Base-by-base conservation (phyloP, 2,113 vertebrate species). In the Trichomycterus rosablanca region DNA sequence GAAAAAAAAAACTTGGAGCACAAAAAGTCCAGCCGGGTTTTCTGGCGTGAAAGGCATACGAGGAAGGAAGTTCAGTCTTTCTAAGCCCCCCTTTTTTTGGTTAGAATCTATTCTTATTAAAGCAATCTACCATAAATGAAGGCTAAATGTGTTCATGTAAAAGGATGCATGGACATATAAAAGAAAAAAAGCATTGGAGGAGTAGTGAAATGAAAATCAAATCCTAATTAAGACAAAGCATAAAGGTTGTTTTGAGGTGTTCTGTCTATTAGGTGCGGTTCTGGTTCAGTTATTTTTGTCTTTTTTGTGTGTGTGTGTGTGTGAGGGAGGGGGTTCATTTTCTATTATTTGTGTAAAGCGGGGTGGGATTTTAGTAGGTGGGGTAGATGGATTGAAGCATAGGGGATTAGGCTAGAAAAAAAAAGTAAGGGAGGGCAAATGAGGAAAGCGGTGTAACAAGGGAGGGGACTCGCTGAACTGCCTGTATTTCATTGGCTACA, bases 61-160 rank as follows among this genome's bases (percentile, higher is more conserved):
- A 87, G 84, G 85, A 84, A 89, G 86, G 89, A 90, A 84, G 86
- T 88, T 86, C 16, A 4, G 3, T 18, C 14, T 15, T 18, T 30
- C 9, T 22, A 37, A 16, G 24, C 83, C 85, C 81, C 3, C 15
- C n/a, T 50, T 83, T 80, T 83, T 39, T 54, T 11, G 32, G 18
- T 71, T 87, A 90, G 86, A 89, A 88, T 84, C 86, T n/a, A n/a
- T n/a, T n/a, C n/a, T 86, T 73, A 78, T 87, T 89, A 84, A 87
- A 90, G 88, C 87, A 88, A 90, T 87, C 86, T 80, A 82, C 85
- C 86, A 79, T 84, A 83, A 91, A 89, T 81, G 86, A 90, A 89
- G 85, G 76, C 85, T 84, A 82, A 88, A 86, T 75, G 80, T 82
- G 82, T 87, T 35, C 52, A 44, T 60, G 69, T 56, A 64, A 73